Percentiles rank a stretch among this genome's conserved stretches.
Evolutionary conservation across 2,888 invertebrate species (phyloP).

Genomic region (Melangyna quadrimaculata): DNA sequence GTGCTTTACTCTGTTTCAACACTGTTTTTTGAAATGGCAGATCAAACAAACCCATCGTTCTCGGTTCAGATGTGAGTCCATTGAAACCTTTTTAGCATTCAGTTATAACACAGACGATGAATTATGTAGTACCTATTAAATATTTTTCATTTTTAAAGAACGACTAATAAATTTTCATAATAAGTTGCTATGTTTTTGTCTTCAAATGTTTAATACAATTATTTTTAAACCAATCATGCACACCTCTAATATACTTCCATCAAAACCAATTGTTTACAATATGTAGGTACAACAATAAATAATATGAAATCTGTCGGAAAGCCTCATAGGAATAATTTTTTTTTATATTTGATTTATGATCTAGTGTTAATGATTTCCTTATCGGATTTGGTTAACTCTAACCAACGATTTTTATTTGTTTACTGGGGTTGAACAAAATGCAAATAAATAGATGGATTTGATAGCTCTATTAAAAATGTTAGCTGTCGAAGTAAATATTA

Average conservation of each 20-base stretch:
- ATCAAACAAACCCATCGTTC: too few relatives aligned
- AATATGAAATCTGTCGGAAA: slow-evolving; percentile 18
- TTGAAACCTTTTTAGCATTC: too few relatives aligned
- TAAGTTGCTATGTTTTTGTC: too few relatives aligned
- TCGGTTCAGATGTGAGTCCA: too few relatives aligned
- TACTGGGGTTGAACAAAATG: slow-evolving; percentile 18
- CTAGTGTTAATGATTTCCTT: slow-evolving; percentile 22
- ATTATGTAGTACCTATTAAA: too few relatives aligned
- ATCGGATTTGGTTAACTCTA: slow-evolving; percentile 9
- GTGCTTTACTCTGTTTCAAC: too few relatives aligned
- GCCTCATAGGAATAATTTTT: neutral
- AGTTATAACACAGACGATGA: too few relatives aligned
- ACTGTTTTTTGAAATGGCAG: too few relatives aligned
- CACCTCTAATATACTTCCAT: neutral
- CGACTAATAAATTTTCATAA: too few relatives aligned
- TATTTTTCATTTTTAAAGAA: too few relatives aligned
- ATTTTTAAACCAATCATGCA: neutral
- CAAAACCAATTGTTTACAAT: slow-evolving; percentile 1
- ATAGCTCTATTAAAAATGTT: slow-evolving; percentile 26
- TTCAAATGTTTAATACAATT: too few relatives aligned
- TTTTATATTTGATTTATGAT: slow-evolving; percentile 29
- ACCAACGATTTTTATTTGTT: slow-evolving; percentile 26
- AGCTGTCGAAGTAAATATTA: neutral
- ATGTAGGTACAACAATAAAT: slow-evolving; percentile 27
- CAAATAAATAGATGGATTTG: slow-evolving; percentile 3